phyloP scores from a whole-genome alignment of 2,113 vertebrate species.

The Argyrosomus japonicus region DNA sequence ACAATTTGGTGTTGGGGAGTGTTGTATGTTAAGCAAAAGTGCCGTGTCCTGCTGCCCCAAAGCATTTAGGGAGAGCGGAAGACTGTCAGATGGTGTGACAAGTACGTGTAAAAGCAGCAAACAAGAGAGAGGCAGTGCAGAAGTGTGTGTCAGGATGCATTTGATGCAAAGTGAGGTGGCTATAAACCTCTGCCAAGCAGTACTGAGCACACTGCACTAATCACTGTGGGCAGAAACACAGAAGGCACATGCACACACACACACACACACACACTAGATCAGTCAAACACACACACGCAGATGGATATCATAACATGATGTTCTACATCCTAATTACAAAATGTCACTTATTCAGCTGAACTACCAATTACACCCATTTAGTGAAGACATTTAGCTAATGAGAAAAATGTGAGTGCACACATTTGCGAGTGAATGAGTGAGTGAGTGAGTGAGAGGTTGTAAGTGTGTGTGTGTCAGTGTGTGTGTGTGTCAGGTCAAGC shows the following conservation, averaged over 20 bases:
- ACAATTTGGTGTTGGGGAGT: neutral
- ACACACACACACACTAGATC: conserved; percentile 8
- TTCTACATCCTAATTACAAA: conserved; percentile 56
- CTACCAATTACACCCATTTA: conserved; percentile 51
- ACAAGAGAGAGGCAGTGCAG: conserved; percentile 17
- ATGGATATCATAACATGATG: conserved; percentile 38
- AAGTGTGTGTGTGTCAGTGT: conserved; percentile 2
- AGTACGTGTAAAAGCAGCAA: conserved; percentile 35
- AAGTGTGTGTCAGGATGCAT: conserved; percentile 51
- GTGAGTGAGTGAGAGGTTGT: neutral
- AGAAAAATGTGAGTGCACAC: conserved; percentile 27
- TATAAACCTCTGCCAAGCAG: conserved; percentile 42
- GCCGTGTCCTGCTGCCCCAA: conserved; percentile 12
- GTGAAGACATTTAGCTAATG: conserved; percentile 46
- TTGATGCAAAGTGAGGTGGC: conserved; percentile 35
- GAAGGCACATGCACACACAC: neutral
- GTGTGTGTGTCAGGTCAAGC: conserved; percentile 5
- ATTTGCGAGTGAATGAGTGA: conserved; percentile 23
- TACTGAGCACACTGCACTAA: conserved; percentile 32
- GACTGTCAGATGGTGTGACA: conserved; percentile 47
- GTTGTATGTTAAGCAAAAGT: conserved; percentile 10
- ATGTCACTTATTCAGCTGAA: conserved; percentile 54
- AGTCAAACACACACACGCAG: conserved; percentile 12
- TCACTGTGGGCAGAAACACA: conserved; percentile 33
- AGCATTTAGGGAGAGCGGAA: conserved; percentile 29